These are phyloP conservation scores for Anser cygnoides DNA, from an alignment of 2,113 vertebrate species.

Conservation along the genomic window DNA sequence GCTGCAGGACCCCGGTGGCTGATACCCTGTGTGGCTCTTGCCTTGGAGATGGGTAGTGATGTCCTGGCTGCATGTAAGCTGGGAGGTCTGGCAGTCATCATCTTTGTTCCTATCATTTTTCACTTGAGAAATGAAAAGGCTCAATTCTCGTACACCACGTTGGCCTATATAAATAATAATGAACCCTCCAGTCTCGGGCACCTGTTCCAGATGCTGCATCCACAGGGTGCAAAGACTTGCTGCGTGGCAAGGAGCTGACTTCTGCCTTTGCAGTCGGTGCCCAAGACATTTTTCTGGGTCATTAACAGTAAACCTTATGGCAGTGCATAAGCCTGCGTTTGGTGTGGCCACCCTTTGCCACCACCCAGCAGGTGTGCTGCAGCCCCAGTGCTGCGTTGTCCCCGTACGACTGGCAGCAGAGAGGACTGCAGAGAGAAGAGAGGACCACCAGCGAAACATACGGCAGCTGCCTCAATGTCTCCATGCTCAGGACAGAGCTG, in stretches of 20 bases:
- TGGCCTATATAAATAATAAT: rapidly evolving
- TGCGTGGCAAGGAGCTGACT: background rate
- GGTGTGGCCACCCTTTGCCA: too few relatives aligned
- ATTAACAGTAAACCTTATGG: background rate
- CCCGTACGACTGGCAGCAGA: rapidly evolving
- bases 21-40: background rate
- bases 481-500: rapidly evolving
- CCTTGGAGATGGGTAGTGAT: background rate
- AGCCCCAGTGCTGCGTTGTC: rapidly evolving
- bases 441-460: background rate
- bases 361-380: rapidly evolving
- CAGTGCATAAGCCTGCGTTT: rapidly evolving
- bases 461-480: background rate
- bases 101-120: rapidly evolving
- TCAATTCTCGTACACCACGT: too few relatives aligned
- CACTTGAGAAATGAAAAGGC: background rate
- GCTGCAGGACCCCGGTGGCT: background rate
- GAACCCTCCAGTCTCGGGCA: background rate
- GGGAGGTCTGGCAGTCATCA: background rate
- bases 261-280: rapidly evolving
- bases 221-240: background rate
- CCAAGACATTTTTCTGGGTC: rapidly evolving
- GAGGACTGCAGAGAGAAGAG: rapidly evolving
- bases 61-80: background rate
- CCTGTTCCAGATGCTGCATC: rapidly evolving